Base-by-base conservation (phyloP, 2,113 vertebrate species). In the Smithornis capensis region DNA sequence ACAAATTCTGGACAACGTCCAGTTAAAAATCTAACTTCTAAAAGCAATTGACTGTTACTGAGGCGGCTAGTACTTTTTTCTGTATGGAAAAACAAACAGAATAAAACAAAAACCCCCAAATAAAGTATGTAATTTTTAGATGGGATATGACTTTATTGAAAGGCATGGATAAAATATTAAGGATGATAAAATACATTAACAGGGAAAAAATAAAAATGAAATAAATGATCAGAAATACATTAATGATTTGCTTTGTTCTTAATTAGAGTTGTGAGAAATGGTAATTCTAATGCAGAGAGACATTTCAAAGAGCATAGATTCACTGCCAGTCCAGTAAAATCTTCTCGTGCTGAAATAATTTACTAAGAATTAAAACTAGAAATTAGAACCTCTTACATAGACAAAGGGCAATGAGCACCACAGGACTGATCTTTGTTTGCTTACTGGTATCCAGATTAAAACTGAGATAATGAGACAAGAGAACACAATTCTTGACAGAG, bases 11-110 rank as follows among this genome's bases (percentile, higher is more conserved):
- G 91, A 91, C 35, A 82, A 56, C 22, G 78, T 71, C 73, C 73
- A 95, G 82, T 53, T 90, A 92, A 92, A 65, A 88, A 78, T n/a
- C 29, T 78, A 93, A 95, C 79, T 81, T 90, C 81, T 73, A 96
- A 70, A 33, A 92, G 52, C 40, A 95, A 65, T 44, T 92, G 55
- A 57, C 68, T 71, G 12, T 59, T 40, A 28, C 29, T 84, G 11
- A 83, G 40, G 11, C 86, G 12, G 33, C 18, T 47, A 75, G 47
- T 29, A 19, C 24, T 64, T 24, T 65, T 56, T 49, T 53, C n/a
- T n/a, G 38, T 63, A 49, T 11, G 7, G 7, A 45, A 78, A 81
- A 63, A 57, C 35, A n/a, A n/a, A n/a, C 52, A 38, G 9, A 4
- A 33, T 2, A 57, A 69, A 44, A 38, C 3, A 9, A 49, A 40